Base-by-base conservation (phyloP, 2,797 vertebrate species). In the Lacerta agilis region DNA sequence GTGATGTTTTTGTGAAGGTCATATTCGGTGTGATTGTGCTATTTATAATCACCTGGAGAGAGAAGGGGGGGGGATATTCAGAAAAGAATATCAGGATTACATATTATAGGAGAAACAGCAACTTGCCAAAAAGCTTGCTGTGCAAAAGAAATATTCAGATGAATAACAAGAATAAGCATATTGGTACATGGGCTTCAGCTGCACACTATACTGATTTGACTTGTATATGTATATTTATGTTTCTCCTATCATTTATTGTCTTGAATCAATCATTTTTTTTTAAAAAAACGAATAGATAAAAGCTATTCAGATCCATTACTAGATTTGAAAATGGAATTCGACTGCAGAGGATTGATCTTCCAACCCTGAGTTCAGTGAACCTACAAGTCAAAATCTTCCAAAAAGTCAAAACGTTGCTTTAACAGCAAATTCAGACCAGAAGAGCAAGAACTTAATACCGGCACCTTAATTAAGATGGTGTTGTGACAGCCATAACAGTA, bases 11-110 rank as follows among this genome's bases (percentile, higher is more conserved):
- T 1, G 99, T 99, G 96, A 99, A 99, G 69, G 98, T 99, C 98
- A 99, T 99, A 92, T 99, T 99, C 84, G 99, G 98, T 7, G 98
- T 98, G 96, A 99, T 99, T 92, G 99, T 99, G 96, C 99, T 99
- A 97, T 99, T 99, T 93, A 99, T 99, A 90, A 99, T 98, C 94
- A 99, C 99, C 98, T 99, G 96, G 86, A 27, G 85, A 90, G 88
- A 91, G n/a, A 80, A 88, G 91, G 91, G 29, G 92, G n/a, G n/a
- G n/a, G n/a, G n/a, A n/a, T n/a, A 36, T 79, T 69, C 18, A 11
- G 41, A 75, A 8, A 64, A 3, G 8, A 25, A 33, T 3, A 5
- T 67, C 10, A 25, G 38, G 18, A 43, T 49, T 43, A 41, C 36
- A 61, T 38, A 25, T 9, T 38, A 8, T 3, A 89, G 79, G 87